These are phyloP conservation scores for Penaeus vannamei DNA, from an alignment of 1,140 invertebrate species.

Conservation along the genomic window DNA sequence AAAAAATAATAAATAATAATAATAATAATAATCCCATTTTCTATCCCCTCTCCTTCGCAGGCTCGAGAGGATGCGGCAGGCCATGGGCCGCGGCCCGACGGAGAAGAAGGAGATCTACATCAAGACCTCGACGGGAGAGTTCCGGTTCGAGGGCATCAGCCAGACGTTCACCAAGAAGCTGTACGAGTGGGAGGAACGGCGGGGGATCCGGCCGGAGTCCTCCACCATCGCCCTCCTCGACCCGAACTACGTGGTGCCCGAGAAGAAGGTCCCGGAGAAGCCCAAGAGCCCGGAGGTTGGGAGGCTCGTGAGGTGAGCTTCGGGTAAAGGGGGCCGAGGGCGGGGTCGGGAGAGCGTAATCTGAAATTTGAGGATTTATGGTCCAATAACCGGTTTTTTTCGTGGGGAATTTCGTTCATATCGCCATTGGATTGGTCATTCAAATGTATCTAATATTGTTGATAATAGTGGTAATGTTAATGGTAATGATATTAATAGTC, in stretches of 20 bases:
- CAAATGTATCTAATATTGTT: no score
- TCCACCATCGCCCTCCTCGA: conserved; percentile 85
- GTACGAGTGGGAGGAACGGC: conserved; percentile 91
- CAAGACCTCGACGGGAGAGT: conserved; percentile 84
- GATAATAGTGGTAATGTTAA: no score
- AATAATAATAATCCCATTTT: no score
- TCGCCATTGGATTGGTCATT: no score
- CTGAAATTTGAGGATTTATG: no score
- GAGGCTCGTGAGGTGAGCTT: conserved; percentile 60
- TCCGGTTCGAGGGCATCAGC: conserved; percentile 88
- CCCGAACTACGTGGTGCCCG: conserved; percentile 74
- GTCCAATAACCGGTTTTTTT: no score
- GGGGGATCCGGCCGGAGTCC: conserved; percentile 84
- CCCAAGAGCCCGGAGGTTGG: conserved; percentile 74
- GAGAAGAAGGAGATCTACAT: conserved; percentile 81
- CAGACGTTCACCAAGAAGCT: conserved; percentile 89
- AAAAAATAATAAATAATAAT: no score
- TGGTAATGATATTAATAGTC: no score
- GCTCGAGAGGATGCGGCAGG: conserved; percentile 77
- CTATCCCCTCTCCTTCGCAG: conserved; percentile 69
- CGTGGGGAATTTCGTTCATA: no score
- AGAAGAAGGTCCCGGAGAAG: conserved; percentile 66
- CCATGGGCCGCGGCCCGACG: conserved; percentile 74
- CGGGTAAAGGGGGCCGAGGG: background rate
- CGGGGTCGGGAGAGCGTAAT: no score